Conservation (phyloP, 1,140 invertebrate species). For the Brachionus koreanus region DNA sequence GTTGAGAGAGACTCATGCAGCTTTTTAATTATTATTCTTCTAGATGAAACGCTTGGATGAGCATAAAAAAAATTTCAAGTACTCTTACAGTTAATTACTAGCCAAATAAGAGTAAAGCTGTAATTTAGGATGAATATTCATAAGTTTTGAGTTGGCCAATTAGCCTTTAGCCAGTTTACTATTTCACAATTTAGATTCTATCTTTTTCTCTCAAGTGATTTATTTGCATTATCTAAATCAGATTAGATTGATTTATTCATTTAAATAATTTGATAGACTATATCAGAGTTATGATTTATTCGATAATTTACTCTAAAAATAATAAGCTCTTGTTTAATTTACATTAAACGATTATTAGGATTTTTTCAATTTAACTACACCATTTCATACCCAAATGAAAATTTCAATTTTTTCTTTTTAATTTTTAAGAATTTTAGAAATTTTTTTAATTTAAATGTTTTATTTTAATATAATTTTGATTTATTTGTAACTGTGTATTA, state of each 20-base stretch:
- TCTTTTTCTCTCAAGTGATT: neutral
- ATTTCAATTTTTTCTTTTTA: no score
- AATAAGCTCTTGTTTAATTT: neutral
- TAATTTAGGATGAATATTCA: neutral
- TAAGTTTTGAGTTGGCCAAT: neutral
- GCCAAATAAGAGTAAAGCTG: neutral
- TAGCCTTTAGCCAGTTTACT: neutral
- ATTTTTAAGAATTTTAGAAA: no score
- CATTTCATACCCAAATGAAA: neutral
- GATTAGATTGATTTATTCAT: neutral
- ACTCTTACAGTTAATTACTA: neutral
- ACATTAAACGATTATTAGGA: no score
- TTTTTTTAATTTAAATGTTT: no score
- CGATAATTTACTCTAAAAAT: neutral
- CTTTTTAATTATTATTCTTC: neutral
- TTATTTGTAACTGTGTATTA: no score
- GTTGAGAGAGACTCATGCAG: neutral
- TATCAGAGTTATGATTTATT: neutral
- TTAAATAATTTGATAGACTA: no score
- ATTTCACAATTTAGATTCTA: neutral
- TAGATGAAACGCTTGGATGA: neutral
- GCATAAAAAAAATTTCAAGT: neutral
- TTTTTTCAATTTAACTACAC: no score
- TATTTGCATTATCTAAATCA: neutral
- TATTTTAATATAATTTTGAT: no score